Percentiles rank a stretch among this genome's conserved stretches.
Evolutionary conservation across 2,797 vertebrate species (phyloP).

Genomic region (Acropternis orthonyx): DNA sequence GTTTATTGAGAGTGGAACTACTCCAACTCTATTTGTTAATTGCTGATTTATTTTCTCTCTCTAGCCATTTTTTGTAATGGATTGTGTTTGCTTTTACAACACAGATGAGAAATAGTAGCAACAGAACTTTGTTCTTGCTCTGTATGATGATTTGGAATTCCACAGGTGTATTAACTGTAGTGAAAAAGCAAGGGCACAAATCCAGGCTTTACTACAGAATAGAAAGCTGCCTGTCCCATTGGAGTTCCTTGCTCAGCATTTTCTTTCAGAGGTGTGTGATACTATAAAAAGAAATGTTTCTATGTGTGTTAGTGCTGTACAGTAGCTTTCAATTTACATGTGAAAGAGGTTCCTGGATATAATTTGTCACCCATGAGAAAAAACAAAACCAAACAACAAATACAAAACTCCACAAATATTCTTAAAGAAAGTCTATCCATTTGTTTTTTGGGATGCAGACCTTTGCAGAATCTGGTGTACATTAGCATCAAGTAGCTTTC

Average conservation of each 20-base stretch:
- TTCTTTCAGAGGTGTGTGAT: background rate
- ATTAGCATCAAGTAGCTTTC: background rate
- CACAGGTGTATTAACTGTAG: background rate
- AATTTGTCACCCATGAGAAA: background rate
- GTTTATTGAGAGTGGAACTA: background rate
- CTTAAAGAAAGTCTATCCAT: background rate
- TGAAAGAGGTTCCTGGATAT: background rate
- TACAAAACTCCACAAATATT: background rate
- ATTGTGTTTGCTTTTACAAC: background rate
- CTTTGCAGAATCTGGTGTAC: background rate
- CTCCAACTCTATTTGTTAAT: background rate
- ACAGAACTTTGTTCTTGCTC: background rate
- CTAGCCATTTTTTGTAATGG: background rate
- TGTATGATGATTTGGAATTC: background rate
- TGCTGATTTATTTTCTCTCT: background rate
- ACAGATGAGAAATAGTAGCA: background rate
- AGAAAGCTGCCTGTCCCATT: background rate
- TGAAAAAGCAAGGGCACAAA: background rate
- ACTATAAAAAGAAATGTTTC: background rate
- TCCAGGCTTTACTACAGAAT: background rate
- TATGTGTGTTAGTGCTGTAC: fast-evolving
- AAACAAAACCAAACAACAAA: background rate
- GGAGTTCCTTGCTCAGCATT: background rate
- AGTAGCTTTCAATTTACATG: background rate
- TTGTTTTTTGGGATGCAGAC: background rate